Evolutionary conservation across 2,888 invertebrate genomes (phyloP).

Genomic region (Leptothorax acervorum): DNA sequence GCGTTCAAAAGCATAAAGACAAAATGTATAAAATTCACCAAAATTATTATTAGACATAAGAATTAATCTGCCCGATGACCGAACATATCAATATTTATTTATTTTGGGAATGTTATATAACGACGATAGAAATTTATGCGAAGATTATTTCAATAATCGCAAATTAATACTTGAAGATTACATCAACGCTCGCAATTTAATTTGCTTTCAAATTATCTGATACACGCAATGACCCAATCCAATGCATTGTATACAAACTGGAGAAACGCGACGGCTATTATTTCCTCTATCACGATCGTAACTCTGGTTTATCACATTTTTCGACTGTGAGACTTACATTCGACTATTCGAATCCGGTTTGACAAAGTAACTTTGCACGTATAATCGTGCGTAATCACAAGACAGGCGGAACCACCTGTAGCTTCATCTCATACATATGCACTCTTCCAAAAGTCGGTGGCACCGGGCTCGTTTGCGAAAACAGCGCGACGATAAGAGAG

Average conservation of each 20-base stretch:
- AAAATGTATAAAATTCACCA: not conserved
- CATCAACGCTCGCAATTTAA: not conserved
- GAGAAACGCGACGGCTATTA: not conserved
- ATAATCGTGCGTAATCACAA: conserved; percentile 63
- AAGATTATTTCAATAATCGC: not conserved
- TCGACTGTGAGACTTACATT: not conserved
- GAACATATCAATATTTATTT: not conserved
- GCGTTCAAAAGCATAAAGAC: not conserved
- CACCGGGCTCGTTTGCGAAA: conserved; percentile 17
- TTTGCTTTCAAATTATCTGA: not conserved
- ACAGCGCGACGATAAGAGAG: not conserved
- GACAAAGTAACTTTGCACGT: conserved; percentile 30
- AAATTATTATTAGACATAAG: not conserved
- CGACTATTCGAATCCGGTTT: not conserved
- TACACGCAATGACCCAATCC: not conserved
- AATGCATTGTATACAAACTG: not conserved
- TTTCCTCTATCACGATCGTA: not conserved
- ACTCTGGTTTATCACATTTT: not conserved
- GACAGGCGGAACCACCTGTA: conserved; percentile 73
- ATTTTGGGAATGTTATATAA: not conserved
- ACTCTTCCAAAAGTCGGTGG: conserved; percentile 58
- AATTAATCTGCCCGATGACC: not conserved
- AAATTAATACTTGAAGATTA: not conserved
- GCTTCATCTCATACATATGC: conserved; percentile 64
- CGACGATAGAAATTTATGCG: not conserved